phyloP scores from a whole-genome alignment of 2,113 vertebrate species.

The Pedetes capensis region DNA sequence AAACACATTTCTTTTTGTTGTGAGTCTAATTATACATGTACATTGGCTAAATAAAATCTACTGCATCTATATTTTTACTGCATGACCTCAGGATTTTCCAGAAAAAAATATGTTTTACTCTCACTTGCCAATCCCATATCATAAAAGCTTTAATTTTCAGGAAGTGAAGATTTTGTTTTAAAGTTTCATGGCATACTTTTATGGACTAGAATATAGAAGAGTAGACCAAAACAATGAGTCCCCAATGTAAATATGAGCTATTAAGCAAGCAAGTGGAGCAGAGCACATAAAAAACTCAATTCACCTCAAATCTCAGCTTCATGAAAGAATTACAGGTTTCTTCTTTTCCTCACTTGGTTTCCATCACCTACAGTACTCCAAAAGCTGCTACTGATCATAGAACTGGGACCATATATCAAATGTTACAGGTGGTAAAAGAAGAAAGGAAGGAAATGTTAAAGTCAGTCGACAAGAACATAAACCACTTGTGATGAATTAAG shows the following conservation, averaged over 20 bases:
- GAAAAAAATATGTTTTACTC: background rate
- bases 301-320: background rate
- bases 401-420: background rate
- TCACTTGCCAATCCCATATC: background rate
- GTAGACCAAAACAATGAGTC: background rate
- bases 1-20: background rate
- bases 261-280: background rate
- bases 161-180: background rate
- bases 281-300: background rate
- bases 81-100: background rate
- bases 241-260: background rate
- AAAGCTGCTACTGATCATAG: conserved; percentile 6
- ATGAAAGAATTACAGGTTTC: background rate
- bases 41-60: background rate
- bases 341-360: background rate
- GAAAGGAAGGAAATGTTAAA: background rate
- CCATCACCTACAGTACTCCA: background rate
- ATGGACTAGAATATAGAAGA: background rate
- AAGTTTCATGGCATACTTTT: background rate
- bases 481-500: background rate
- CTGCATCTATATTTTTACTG: background rate
- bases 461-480: background rate
- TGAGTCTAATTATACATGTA: background rate
- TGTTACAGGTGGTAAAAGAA: background rate
- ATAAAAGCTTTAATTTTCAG: background rate